Conservation (phyloP, 92 coral and sea anemone species). For the Palythoa grandis region DNA sequence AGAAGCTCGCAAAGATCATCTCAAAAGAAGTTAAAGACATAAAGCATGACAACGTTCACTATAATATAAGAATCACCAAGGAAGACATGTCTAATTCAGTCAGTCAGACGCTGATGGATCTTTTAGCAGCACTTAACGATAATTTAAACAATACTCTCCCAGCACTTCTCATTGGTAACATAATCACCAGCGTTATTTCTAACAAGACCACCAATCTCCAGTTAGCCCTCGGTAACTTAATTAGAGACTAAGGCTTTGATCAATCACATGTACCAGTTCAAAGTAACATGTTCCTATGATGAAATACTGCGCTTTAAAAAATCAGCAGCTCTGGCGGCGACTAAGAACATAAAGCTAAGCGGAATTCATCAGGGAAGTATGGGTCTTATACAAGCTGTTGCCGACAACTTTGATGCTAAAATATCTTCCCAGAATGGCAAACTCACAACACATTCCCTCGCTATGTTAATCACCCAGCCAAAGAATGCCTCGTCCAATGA, state of each 20-base stretch:
- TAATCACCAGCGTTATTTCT: conserved; percentile 54
- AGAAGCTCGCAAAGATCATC: conserved; percentile 51
- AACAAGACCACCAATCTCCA: conserved; percentile 58
- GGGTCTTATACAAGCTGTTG: conserved; percentile 67
- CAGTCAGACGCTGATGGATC: conserved; percentile 60
- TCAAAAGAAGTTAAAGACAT: conserved; percentile 55
- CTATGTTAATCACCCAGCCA: conserved; percentile 65
- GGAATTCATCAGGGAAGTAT: conserved; percentile 53
- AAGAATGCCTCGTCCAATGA: conserved; percentile 38
- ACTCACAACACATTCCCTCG: conserved; percentile 59
- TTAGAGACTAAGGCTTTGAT: conserved; percentile 51
- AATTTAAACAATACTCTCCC: conserved; percentile 62
- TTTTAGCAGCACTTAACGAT: conserved; percentile 57
- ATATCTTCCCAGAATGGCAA: conserved; percentile 75
- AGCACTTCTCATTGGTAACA: conserved; percentile 64
- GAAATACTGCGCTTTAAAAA: conserved; percentile 66
- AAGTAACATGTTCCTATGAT: conserved; percentile 73
- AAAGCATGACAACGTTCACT: conserved; percentile 41
- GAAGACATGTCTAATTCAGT: conserved; percentile 48
- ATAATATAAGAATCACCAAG: conserved; percentile 62
- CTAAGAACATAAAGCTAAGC: conserved; percentile 46
- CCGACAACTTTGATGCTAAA: conserved; percentile 71
- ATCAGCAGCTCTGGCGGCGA: conserved; percentile 70
- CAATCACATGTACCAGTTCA: conserved; percentile 57
- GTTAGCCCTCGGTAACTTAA: conserved; percentile 59